Percentiles rank a stretch among this genome's conserved stretches.
Evolutionary conservation across 1,140 invertebrate genomes (phyloP).

Genomic region (Papilio xuthus): DNA sequence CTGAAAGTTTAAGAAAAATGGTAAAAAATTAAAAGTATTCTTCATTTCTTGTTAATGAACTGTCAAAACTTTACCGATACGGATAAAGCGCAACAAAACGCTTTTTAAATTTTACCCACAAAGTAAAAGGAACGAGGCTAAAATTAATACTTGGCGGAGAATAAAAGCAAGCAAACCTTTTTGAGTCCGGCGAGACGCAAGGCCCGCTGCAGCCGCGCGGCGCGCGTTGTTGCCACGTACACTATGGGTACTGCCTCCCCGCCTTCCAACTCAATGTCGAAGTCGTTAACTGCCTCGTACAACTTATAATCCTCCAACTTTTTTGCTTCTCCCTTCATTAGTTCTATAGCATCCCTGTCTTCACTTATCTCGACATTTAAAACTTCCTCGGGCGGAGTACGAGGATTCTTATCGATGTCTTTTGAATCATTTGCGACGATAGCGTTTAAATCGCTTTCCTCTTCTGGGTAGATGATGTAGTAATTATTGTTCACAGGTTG

Average conservation of each 20-base stretch:
- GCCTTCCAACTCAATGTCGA: slow-evolving; percentile 69
- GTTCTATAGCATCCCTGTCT: slow-evolving; percentile 56
- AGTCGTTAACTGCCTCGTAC: slow-evolving; percentile 74
- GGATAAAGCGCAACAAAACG: slow-evolving; percentile 41
- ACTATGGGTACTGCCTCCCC: slow-evolving; percentile 72
- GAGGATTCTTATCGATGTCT: slow-evolving; percentile 60
- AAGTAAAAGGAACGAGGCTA: slow-evolving; percentile 12
- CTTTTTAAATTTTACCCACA: slow-evolving; percentile 23
- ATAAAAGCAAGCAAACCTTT: slow-evolving; percentile 61
- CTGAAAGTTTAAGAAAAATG: slow-evolving; percentile 1
- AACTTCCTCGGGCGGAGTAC: slow-evolving; percentile 61
- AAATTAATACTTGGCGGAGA: slow-evolving; percentile 30
- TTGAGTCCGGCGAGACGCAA: slow-evolving; percentile 67
- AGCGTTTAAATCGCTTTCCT: slow-evolving; percentile 49
- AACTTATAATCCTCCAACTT: slow-evolving; percentile 76
- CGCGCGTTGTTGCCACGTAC: slow-evolving; percentile 69
- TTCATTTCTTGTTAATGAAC: slow-evolving; percentile 39
- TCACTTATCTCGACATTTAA: slow-evolving; percentile 68
- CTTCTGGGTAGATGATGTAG: slow-evolving; percentile 62
- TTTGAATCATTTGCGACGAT: slow-evolving; percentile 55
- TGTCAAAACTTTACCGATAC: slow-evolving; percentile 46
- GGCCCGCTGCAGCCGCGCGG: slow-evolving; percentile 68
- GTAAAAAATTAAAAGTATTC: slow-evolving; percentile 21
- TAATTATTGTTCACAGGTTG: slow-evolving; percentile 59
- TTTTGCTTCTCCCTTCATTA: slow-evolving; percentile 69